Percentiles rank a stretch among this genome's conserved stretches.
These are phyloP conservation scores for Stenodera caucasica DNA, from an alignment of 2,888 invertebrate genomes.

Conservation along the genomic window DNA sequence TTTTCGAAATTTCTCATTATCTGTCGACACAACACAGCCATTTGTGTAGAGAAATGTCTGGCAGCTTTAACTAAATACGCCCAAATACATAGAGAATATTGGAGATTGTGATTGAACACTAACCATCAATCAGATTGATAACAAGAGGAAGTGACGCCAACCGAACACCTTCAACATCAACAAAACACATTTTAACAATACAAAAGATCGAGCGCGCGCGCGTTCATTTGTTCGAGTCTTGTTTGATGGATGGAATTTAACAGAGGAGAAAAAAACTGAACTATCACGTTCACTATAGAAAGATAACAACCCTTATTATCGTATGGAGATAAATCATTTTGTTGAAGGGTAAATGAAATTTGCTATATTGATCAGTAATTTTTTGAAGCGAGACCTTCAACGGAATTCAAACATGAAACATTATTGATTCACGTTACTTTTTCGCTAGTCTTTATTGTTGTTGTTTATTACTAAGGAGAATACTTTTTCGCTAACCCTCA, in stretches of 20 bases:
- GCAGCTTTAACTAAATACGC: not conserved
- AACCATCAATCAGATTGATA: conserved; percentile 46
- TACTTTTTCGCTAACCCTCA: no score
- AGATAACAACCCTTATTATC: not conserved
- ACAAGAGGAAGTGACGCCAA: conserved; percentile 45
- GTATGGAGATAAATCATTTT: conserved; percentile 28
- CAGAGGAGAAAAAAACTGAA: conserved; percentile 12
- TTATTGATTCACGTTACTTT: no score
- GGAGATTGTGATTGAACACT: conserved; percentile 23
- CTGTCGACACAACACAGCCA: not conserved
- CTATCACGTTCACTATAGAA: no score
- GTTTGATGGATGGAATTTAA: conserved; percentile 27
- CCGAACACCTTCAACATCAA: conserved; percentile 34
- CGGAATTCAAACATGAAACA: no score
- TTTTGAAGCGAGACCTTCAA: no score
- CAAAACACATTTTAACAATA: conserved; percentile 4
- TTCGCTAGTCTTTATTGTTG: no score
- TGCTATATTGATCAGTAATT: no score
- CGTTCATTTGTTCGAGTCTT: no score
- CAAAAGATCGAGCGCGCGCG: conserved; percentile 28
- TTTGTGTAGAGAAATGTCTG: not conserved
- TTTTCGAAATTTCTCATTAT: conserved; percentile 5
- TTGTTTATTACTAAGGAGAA: no score
- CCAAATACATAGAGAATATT: conserved; percentile 2
- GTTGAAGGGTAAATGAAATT: conserved; percentile 17